A percentile compares a stretch with the other conserved stretches of the same genome.
phyloP scores from a whole-genome alignment of 2,113 vertebrate genomes.

The Siphamia tubifer region DNA sequence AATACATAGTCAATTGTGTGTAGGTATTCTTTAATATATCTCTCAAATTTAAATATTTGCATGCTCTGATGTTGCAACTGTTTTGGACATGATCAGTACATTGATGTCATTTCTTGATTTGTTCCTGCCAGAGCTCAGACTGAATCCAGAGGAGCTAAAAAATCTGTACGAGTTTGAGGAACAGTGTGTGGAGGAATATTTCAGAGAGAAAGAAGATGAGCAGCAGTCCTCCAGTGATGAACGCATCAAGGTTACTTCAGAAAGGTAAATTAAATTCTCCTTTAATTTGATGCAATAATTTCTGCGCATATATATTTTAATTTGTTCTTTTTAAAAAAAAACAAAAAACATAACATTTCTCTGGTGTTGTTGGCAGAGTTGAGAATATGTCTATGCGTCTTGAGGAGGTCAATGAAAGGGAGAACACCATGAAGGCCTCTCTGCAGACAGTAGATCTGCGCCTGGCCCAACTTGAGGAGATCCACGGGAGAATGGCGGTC shows the following conservation, averaged over 20 bases:
- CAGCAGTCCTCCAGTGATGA: conserved; percentile 93
- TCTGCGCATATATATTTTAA: background rate
- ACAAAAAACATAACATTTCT: background rate
- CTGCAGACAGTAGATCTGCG: conserved; percentile 95
- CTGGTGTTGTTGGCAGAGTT: conserved; percentile 78
- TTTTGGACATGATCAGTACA: background rate
- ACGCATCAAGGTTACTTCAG: conserved; percentile 92
- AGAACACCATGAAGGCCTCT: conserved; percentile 95
- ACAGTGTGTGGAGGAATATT: conserved; percentile 95
- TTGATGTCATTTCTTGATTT: background rate
- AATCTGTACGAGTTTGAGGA: conserved; percentile 95
- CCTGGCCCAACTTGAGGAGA: conserved; percentile 91
- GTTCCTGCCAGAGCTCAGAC: conserved; percentile 86
- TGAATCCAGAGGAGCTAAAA: conserved; percentile 94
- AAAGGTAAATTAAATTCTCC: conserved; percentile 85
- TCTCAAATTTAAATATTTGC: no score
- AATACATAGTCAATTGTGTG: no score
- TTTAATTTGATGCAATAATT: background rate
- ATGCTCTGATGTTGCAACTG: background rate
- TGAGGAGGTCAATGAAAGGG: conserved; percentile 96
- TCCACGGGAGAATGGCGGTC: conserved; percentile 87
- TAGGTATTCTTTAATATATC: no score
- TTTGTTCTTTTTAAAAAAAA: background rate
- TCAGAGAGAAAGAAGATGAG: conserved; percentile 92
- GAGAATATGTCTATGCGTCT: conserved; percentile 98